A percentile compares a stretch with the other conserved stretches of the same genome.
phyloP scores from a whole-genome alignment of 2,113 vertebrate species.

The Solea senegalensis region DNA sequence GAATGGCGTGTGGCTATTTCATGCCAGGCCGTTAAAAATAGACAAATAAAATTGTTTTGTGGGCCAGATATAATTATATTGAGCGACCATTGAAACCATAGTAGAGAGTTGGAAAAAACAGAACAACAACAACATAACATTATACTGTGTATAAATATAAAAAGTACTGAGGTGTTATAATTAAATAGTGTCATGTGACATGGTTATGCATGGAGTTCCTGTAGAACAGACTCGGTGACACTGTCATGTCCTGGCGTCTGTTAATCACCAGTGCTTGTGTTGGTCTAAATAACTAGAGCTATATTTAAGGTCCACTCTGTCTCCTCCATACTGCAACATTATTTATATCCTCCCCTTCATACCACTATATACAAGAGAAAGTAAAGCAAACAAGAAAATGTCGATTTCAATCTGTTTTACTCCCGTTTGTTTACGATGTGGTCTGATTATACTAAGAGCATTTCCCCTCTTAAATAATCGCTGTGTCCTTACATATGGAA shows the following conservation, averaged over 20 bases:
- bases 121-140: background rate
- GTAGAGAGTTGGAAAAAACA: too few species aligned
- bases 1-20: too few species aligned
- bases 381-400: too few species aligned
- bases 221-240: constrained; percentile 5
- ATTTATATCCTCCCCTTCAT: constrained; percentile 63
- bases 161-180: background rate
- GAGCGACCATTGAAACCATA: too few species aligned
- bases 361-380: constrained; percentile 31
- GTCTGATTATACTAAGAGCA: constrained; percentile 9
- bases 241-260: constrained; percentile 41
- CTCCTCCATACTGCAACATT: constrained; percentile 54
- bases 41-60: too few species aligned
- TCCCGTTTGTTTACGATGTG: constrained; percentile 28
- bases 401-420: constrained; percentile 46
- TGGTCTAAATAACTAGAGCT: constrained; percentile 71
- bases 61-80: too few species aligned
- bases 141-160: background rate
- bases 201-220: background rate
- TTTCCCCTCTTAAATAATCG: background rate
- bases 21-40: too few species aligned
- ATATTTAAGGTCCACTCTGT: constrained; percentile 70
- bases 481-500: background rate
- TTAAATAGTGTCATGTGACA: background rate
- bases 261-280: constrained; percentile 51